Conservation (phyloP, 2,797 vertebrate species). For the Phataginus tricuspis region DNA sequence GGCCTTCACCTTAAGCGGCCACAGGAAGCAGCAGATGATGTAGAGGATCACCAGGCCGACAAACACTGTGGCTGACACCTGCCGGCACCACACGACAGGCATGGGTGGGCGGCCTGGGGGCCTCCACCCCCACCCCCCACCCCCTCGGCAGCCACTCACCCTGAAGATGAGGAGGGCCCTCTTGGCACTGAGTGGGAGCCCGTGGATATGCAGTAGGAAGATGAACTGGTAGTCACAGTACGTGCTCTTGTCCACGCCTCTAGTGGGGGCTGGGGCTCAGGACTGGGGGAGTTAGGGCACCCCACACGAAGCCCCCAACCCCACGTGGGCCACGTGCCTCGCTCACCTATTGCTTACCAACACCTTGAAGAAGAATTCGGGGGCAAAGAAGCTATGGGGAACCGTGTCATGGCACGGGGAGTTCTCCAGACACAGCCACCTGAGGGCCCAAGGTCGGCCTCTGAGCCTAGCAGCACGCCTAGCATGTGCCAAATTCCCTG, state of each 20-base stretch:
- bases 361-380: conserved; percentile 80
- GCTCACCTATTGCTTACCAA: conserved; percentile 82
- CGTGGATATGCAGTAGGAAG: conserved; percentile 79
- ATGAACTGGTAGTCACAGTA: conserved; percentile 81
- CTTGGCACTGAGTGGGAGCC: conserved; percentile 65
- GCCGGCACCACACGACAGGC: background rate
- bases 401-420: conserved; percentile 75
- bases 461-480: background rate
- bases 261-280: background rate
- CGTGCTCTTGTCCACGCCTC: conserved; percentile 73
- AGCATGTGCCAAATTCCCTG: background rate
- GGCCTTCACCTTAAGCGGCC: background rate
- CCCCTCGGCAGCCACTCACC: conserved; percentile 24
- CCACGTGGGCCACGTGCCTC: background rate
- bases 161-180: conserved; percentile 31
- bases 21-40: conserved; percentile 40
- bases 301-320: background rate
- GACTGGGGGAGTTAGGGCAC: background rate
- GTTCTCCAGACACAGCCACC: conserved; percentile 81
- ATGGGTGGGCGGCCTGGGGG: rapidly evolving
- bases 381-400: conserved; percentile 51
- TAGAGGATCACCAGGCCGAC: conserved; percentile 11
- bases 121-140: rapidly evolving
- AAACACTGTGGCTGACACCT: conserved; percentile 11
- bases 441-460: conserved; percentile 2